These are phyloP conservation scores for Indri indri DNA, from an alignment of 2,113 vertebrate species.

Conservation along the genomic window DNA sequence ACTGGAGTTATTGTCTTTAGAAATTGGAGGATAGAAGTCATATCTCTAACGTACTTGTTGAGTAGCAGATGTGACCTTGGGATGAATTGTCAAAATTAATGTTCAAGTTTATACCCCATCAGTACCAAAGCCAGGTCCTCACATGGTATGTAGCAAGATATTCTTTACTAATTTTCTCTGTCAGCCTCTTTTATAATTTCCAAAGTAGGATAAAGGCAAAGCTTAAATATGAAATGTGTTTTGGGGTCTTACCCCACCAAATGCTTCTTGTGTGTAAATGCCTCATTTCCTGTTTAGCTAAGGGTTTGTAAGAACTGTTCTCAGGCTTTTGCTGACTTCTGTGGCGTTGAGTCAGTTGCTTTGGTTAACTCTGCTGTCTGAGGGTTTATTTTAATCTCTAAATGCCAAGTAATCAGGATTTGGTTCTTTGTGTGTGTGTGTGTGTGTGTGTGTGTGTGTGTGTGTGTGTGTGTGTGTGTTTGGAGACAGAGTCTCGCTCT, in stretches of 20 bases:
- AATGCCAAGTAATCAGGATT: neutral
- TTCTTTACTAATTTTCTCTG: neutral
- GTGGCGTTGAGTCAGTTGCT: neutral
- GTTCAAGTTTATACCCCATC: neutral
- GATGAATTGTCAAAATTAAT: neutral
- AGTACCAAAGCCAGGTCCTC: neutral
- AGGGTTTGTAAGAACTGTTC: neutral
- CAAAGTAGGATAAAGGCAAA: neutral
- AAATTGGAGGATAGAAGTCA: neutral
- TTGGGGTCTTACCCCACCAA: neutral
- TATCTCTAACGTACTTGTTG: neutral
- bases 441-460: too few species aligned
- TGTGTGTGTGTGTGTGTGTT: neutral
- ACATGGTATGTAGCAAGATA: neutral
- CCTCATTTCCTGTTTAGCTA: slow-evolving; percentile 47
- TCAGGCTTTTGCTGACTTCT: neutral
- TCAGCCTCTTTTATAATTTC: neutral
- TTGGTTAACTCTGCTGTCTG: neutral
- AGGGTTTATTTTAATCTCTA: slow-evolving; percentile 23
- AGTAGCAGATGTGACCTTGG: neutral
- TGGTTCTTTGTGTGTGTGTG: neutral
- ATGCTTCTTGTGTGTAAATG: slow-evolving; percentile 48
- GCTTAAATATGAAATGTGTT: neutral
- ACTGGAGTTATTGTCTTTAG: neutral
- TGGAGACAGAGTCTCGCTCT: neutral